Evolutionary conservation across 2,888 invertebrate genomes (phyloP).

Genomic region (Yponomeuta evonymella): DNA sequence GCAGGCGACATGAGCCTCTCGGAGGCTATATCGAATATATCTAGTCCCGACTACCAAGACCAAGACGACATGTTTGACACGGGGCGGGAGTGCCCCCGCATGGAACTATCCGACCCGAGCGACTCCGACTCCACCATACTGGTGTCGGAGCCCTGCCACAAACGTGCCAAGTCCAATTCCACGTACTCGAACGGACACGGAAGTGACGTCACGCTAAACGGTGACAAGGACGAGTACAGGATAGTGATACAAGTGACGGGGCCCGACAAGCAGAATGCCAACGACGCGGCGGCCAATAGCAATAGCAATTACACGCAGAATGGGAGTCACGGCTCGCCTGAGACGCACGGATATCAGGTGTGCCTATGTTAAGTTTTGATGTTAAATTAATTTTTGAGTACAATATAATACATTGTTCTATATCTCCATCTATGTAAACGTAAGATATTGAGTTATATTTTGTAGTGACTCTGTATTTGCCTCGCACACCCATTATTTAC

Average conservation of each 20-base stretch:
- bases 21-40: constrained; percentile 92
- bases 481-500: no score
- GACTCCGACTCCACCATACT: constrained; percentile 93
- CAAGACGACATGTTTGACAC: constrained; percentile 89
- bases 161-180: constrained; percentile 64
- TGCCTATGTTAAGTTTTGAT: constrained; percentile 18
- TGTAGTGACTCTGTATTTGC: no score
- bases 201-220: constrained; percentile 77
- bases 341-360: constrained; percentile 78
- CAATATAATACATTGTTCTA: no score
- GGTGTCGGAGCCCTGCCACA: constrained; percentile 85
- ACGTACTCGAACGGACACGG: constrained; percentile 68
- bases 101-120: constrained; percentile 92
- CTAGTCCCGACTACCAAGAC: constrained; percentile 92
- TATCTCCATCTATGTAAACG: no score
- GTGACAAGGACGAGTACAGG: constrained; percentile 76
- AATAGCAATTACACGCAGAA: constrained; percentile 64
- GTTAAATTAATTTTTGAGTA: no score
- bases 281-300: background rate
- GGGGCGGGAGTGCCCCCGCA: constrained; percentile 85
- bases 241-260: constrained; percentile 86
- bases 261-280: constrained; percentile 57
- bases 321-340: constrained; percentile 66
- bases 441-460: no score
- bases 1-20: constrained; percentile 87